phyloP scores from a whole-genome alignment of 2,888 invertebrate species.

The Stenichneumon culpator region DNA sequence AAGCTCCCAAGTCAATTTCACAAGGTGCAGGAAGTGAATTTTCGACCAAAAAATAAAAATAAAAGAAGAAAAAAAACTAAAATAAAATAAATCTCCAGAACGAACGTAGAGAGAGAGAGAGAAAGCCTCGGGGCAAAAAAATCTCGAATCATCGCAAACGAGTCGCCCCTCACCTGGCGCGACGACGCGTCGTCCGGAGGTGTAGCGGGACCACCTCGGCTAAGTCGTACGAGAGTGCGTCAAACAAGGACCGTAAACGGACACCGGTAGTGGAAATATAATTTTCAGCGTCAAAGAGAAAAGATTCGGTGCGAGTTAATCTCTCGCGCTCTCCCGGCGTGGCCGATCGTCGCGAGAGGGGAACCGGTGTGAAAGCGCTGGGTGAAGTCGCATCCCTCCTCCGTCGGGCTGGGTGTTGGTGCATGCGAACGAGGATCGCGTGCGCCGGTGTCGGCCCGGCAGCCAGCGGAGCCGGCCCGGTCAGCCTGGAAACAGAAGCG shows the following conservation, averaged over 20 bases:
- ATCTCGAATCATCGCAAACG: too few species aligned
- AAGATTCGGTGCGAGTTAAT: slow-evolving; percentile 58
- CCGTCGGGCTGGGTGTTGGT: slow-evolving; percentile 40
- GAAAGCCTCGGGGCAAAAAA: too few species aligned
- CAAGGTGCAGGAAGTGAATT: background rate
- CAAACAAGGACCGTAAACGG: slow-evolving; percentile 19
- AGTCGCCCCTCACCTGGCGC: too few species aligned
- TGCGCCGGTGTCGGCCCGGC: slow-evolving; percentile 72
- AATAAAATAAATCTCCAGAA: too few species aligned
- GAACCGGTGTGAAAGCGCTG: slow-evolving; percentile 51
- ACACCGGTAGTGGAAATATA: slow-evolving; percentile 50
- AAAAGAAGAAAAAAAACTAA: too few species aligned
- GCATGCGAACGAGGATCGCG: slow-evolving; percentile 79
- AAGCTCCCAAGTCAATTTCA: background rate
- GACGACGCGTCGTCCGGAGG: too few species aligned
- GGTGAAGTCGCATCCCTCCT: slow-evolving; percentile 20
- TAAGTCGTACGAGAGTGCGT: background rate
- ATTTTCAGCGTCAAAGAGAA: slow-evolving; percentile 61
- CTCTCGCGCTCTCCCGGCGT: slow-evolving; percentile 38
- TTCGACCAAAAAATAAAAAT: background rate
- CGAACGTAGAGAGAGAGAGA: too few species aligned
- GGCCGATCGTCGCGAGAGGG: slow-evolving; percentile 31
- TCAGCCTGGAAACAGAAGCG: slow-evolving; percentile 81
- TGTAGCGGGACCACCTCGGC: background rate
- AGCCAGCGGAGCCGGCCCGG: slow-evolving; percentile 28